Conservation (phyloP, 2,888 invertebrate genomes). For the Hypomecis punctinalis region DNA sequence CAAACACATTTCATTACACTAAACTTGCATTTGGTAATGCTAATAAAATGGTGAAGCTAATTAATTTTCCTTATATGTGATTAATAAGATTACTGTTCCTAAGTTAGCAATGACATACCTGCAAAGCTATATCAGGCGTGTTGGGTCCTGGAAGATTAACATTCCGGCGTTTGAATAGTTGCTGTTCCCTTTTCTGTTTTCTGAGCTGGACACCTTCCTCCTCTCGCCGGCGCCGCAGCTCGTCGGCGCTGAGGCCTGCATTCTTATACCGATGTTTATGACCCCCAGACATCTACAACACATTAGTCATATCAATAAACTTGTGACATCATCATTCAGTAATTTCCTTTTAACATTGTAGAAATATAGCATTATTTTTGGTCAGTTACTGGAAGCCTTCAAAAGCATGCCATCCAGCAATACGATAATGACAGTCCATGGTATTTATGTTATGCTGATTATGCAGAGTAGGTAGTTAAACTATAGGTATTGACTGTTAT, state of each 20-base stretch:
- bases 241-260: slow-evolving; percentile 95
- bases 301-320: slow-evolving; percentile 2
- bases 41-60: not conserved
- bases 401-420: too few species aligned
- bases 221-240: slow-evolving; percentile 95
- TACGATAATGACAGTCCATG: not conserved
- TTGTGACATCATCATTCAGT: not conserved
- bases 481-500: too few species aligned
- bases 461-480: too few species aligned
- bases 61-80: too few species aligned
- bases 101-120: slow-evolving; percentile 53
- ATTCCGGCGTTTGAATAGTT: slow-evolving; percentile 96
- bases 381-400: not conserved
- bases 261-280: slow-evolving; percentile 98
- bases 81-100: not conserved
- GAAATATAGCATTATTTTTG: not conserved
- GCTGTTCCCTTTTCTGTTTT: slow-evolving; percentile 98
- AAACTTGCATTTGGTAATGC: too few species aligned
- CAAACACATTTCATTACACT: too few species aligned
- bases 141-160: slow-evolving; percentile 84
- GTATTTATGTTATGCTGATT: not conserved
- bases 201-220: slow-evolving; percentile 98
- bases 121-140: slow-evolving; percentile 68
- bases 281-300: slow-evolving; percentile 91
- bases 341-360: too few species aligned